Base-by-base conservation (phyloP, 2,113 vertebrate species). In the Myrmecophaga tridactyla region DNA sequence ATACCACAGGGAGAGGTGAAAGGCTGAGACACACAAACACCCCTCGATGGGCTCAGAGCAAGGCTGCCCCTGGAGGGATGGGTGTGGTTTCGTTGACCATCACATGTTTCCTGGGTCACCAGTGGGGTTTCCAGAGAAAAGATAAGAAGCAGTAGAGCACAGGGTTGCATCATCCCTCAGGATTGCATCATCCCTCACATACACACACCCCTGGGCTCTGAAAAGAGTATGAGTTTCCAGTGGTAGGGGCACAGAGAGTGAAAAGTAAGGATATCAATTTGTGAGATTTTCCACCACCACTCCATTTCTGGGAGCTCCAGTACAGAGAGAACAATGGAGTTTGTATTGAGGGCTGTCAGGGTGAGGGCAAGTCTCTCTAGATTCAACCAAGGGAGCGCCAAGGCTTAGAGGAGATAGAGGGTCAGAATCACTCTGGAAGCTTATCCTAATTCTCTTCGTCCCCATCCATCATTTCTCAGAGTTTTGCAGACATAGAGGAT, bases 71-170 rank as follows among this genome's bases (percentile, higher is more conserved):
- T 51, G 25, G 21, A 2, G 6, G 7, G 23, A 91, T 4, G 39
- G 25, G 41, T 58, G 63, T 53, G 41, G 25, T 94, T 92, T 95
- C 48, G 65, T 63, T 60, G 69, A 91, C 92, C 31, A 94, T 70
- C 87, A 96, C 93, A 23, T 93, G n/a, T 58, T 9, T 41, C 53
- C 21, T 31, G 7, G 39, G n/a, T n/a, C n/a, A n/a, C n/a, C n/a
- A n/a, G n/a, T n/a, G n/a, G n/a, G n/a, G n/a, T n/a, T n/a, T n/a
- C n/a, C n/a, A n/a, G n/a, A n/a, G n/a, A n/a, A n/a, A n/a, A n/a
- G n/a, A n/a, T n/a, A n/a, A n/a, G n/a, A n/a, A n/a, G n/a, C n/a
- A n/a, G n/a, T n/a, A n/a, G n/a, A n/a, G n/a, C n/a, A n/a, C n/a
- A 2, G 11, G 67, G 94, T n/a, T 21, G 92, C n/a, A n/a, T n/a